Evolutionary conservation across 2,797 vertebrate genomes (phyloP), one percentile per base, ranked within the genome.

Genomic region (Hypotaenidia philippensis): DNA sequence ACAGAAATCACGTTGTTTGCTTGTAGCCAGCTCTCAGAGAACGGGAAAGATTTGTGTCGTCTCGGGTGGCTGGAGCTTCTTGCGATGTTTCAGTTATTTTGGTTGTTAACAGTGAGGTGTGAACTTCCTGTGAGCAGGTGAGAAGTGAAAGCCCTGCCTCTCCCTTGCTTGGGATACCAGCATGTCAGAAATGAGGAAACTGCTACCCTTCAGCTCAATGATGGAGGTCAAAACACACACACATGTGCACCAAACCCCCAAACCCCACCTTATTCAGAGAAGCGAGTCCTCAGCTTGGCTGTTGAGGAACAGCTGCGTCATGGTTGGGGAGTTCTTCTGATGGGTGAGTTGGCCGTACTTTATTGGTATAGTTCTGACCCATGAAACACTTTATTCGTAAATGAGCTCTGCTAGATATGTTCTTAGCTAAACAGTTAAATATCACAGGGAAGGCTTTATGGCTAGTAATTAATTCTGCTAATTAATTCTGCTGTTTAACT

Each of bases 101-200:
- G 41, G 38, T 40, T 87, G 57, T 13, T 89, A 57, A 63, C 44
- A 15, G n/a, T 45, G 76, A 87, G 59, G 36, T 61, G n/a, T 75
- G 87, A 89, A 66, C 87, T 92, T 94, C 32, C 72, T 69, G 64
- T 40, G 41, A 83, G 85, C 83, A 95, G 81, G 91, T 93, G 89
- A 87, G 90, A 96, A 92, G 72, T 90, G 85, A 85, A 91, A 95
- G 72, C 69, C 68, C 38, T 78, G 49, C 31, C 32, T 87, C 38
- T 80, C 22, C 53, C 22, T 83, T 63, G 56, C 69, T 69, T 94
- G 88, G 92, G 91, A 90, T 91, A 75, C 26, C 44, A 20, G 10
- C 13, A 14, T 0, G 5, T 90, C 13, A 55, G 72, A 91, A 89
- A 81, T 75, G 79, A 83, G 82, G 68, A 85, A 94, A 75, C 61